phyloP scores from a whole-genome alignment of 64 coral and sea anemone genomes.

The Montipora capricornis region DNA sequence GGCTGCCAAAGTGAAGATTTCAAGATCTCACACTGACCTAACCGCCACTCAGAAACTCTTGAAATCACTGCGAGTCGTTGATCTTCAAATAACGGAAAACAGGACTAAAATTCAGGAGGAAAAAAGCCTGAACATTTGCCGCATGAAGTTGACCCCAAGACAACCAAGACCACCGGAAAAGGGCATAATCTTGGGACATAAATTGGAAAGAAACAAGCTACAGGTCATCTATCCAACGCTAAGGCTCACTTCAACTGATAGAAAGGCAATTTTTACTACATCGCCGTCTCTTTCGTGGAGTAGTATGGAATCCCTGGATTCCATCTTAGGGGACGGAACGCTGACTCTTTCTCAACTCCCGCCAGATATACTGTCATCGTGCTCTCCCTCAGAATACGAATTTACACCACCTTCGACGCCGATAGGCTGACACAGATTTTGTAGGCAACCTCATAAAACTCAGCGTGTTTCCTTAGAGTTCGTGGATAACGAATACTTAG shows the following conservation, averaged over 20 bases:
- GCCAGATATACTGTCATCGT: conserved; percentile 25
- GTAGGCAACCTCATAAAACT: neutral
- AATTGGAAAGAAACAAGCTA: neutral
- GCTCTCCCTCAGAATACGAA: conserved; percentile 24
- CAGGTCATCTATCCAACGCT: conserved; percentile 36
- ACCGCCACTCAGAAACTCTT: neutral
- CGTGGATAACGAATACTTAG: too few relatives aligned
- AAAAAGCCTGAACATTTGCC: conserved; percentile 24
- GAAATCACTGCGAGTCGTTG: conserved; percentile 10
- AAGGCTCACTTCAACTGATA: conserved; percentile 14
- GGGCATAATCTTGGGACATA: neutral
- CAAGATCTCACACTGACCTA: neutral
- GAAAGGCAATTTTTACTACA: conserved; percentile 14
- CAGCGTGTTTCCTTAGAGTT: neutral
- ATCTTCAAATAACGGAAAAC: neutral
- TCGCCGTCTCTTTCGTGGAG: conserved; percentile 11
- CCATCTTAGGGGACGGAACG: neutral
- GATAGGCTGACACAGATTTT: neutral
- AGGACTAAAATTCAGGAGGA: conserved; percentile 9
- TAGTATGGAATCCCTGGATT: conserved; percentile 34
- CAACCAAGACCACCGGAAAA: neutral
- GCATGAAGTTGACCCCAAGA: conserved; percentile 31
- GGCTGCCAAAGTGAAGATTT: neutral
- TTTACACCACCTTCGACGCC: conserved; percentile 26
- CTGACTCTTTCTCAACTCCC: conserved; percentile 19